Base-by-base conservation (phyloP, 2,797 vertebrate species). In the Danio choprae region DNA sequence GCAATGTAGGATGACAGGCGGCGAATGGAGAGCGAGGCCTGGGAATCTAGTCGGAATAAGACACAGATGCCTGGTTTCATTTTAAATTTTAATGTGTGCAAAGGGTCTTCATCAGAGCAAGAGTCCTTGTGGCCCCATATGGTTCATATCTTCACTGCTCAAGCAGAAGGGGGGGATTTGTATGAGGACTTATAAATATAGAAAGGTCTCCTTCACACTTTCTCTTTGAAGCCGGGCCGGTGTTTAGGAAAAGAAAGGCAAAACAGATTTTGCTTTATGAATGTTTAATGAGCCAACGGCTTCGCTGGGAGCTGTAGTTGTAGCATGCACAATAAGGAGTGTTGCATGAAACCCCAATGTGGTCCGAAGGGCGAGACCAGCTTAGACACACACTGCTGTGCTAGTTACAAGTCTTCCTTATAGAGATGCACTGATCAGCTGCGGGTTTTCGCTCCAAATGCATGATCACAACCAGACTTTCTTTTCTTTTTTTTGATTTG, bases 201-300 rank as follows among this genome's bases (percentile, higher is more conserved):
- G 71, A 84, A 79, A 76, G 79, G 77, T 84, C 81, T 86, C 73
- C 74, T 81, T 83, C 81, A 84, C 71, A 73, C 79, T 74, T 58
- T 81, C 75, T 62, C 83, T 88, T 87, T 88, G 84, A 87, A 85
- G 83, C 79, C 48, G 1, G 79, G 62, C 78, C 40, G 71, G 77
- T 84, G 83, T 86, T 85, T 84, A 83, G 84, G 70, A 84, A 86
- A 73, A 87, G 83, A 84, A 84, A 88, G 74, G 84, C 82, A 86
- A 85, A 85, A 86, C 86, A 87, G 86, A 88, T 87, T 87, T 85
- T 2, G 53, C 81, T 81, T 86, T 79, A 86, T 87, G 85, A 84
- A 86, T 86, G 72, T 85, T 87, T 87, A 85, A 85, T 86, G 79
- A 86, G 79, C 74, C 76, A 62, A 62, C 56, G 38, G 77, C 82